These are phyloP conservation scores for Dinoponera quadriceps DNA, from an alignment of 1,140 invertebrate genomes.

Conservation along the genomic window DNA sequence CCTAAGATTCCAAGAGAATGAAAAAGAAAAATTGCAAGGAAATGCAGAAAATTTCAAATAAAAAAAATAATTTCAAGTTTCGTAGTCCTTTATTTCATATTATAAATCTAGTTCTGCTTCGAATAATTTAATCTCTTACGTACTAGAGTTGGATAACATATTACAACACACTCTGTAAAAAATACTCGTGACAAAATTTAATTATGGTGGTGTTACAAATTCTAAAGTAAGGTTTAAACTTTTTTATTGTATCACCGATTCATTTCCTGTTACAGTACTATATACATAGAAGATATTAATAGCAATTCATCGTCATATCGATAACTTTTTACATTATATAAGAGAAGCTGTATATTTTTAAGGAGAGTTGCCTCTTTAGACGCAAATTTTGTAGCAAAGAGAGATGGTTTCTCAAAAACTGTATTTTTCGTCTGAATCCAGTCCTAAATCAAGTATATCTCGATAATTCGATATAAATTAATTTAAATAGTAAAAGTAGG, in stretches of 20 bases:
- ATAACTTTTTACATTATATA: conserved; percentile 66
- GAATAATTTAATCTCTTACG: no score
- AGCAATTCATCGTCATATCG: conserved; percentile 53
- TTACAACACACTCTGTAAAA: no score
- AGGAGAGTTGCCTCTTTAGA: conserved; percentile 42
- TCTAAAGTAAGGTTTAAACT: neutral
- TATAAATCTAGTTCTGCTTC: no score
- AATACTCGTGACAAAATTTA: no score
- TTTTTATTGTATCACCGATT: conserved; percentile 41
- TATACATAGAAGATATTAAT: conserved; percentile 63
- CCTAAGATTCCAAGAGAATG: no score
- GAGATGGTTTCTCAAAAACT: conserved; percentile 30
- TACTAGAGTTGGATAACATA: no score
- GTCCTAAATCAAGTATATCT: conserved; percentile 15
- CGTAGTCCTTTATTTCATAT: no score
- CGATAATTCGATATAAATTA: conserved; percentile 16
- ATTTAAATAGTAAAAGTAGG: conserved; percentile 4
- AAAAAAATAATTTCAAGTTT: no score
- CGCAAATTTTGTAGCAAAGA: conserved; percentile 46
- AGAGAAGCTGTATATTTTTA: conserved; percentile 46
- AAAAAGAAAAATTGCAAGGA: no score
- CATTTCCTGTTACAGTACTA: conserved; percentile 66
- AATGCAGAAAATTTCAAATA: no score
- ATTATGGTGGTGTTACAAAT: no score
- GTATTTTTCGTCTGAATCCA: conserved; percentile 3